A percentile compares a stretch with the other conserved stretches of the same genome.
phyloP scores from a whole-genome alignment of 2,113 vertebrate genomes.

The Corythoichthys intestinalis region DNA sequence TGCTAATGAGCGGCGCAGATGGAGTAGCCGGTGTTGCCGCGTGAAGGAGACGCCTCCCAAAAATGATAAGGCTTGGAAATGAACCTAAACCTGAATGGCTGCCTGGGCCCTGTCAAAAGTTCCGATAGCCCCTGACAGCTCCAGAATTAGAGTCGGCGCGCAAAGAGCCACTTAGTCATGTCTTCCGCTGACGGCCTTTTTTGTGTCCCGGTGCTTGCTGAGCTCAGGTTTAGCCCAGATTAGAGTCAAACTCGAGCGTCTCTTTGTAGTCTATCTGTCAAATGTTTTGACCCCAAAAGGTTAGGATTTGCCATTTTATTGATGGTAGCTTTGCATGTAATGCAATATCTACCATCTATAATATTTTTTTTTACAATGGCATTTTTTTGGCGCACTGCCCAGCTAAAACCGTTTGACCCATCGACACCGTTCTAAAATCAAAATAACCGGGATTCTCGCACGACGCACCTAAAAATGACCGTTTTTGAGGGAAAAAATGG shows the following conservation, averaged over 20 bases:
- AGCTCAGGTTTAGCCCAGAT: constrained; percentile 57
- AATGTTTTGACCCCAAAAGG: constrained; percentile 28
- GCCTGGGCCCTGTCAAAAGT: constrained; percentile 56
- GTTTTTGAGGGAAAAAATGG: no score
- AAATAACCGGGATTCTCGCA: no score
- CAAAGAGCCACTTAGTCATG: constrained; percentile 68
- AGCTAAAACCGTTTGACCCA: no score
- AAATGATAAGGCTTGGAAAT: constrained; percentile 66
- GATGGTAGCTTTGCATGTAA: no score
- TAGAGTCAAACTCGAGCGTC: constrained; percentile 36
- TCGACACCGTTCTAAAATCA: no score
- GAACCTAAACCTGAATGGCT: constrained; percentile 63
- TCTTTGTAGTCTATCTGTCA: constrained; percentile 36
- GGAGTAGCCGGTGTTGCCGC: constrained; percentile 56
- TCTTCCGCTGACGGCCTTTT: constrained; percentile 57
- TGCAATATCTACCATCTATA: no score
- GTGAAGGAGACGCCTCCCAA: constrained; percentile 57
- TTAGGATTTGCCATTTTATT: constrained; percentile 25
- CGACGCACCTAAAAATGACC: no score
- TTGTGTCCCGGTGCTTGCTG: constrained; percentile 50
- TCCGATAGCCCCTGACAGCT: constrained; percentile 70
- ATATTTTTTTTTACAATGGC: no score
- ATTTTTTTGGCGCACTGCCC: no score
- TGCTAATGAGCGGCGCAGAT: constrained; percentile 65
- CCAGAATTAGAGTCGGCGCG: constrained; percentile 66